Conservation (phyloP, 2,888 invertebrate genomes). For the Ctena decussata region DNA sequence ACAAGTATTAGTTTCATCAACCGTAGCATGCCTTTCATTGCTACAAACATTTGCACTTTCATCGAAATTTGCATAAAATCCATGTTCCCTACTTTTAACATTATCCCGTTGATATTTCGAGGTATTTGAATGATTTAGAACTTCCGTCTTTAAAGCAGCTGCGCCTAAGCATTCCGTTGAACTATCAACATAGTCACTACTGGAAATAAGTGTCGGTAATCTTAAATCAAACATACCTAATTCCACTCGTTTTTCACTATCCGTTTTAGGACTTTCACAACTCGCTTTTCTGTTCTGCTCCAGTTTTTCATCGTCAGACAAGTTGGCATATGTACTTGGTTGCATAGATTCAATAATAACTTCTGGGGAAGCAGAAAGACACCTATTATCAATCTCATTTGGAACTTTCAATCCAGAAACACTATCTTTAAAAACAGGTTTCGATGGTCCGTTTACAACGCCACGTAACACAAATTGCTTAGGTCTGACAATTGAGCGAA, state of each 20-base stretch:
- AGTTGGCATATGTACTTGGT: slow-evolving; percentile 64
- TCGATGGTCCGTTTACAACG: slow-evolving; percentile 42
- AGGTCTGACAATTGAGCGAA: slow-evolving; percentile 74
- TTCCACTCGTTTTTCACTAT: slow-evolving; percentile 62
- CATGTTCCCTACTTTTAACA: neutral
- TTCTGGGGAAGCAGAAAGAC: slow-evolving; percentile 63
- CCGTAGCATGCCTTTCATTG: neutral
- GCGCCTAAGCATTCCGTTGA: slow-evolving; percentile 66
- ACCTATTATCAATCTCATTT: slow-evolving; percentile 37
- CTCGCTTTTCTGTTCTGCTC: slow-evolving; percentile 6
- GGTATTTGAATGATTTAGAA: slow-evolving; percentile 1
- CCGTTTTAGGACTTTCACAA: slow-evolving; percentile 59
- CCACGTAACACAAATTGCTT: slow-evolving; percentile 60
- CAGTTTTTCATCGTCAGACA: slow-evolving; percentile 60
- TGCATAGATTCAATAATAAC: slow-evolving; percentile 73
- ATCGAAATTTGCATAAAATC: slow-evolving; percentile 1
- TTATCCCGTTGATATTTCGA: neutral
- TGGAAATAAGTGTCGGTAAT: slow-evolving; percentile 43
- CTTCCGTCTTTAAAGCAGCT: slow-evolving; percentile 51
- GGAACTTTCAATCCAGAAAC: slow-evolving; percentile 48
- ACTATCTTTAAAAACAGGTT: neutral
- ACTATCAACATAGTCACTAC: slow-evolving; percentile 59
- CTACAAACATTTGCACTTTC: neutral
- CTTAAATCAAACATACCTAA: slow-evolving; percentile 57
- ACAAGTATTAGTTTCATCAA: neutral